Percentiles rank a stretch among this genome's conserved stretches.
Evolutionary conservation across 2,113 vertebrate species (phyloP).

Genomic region (Romanogobio albipinnatus): DNA sequence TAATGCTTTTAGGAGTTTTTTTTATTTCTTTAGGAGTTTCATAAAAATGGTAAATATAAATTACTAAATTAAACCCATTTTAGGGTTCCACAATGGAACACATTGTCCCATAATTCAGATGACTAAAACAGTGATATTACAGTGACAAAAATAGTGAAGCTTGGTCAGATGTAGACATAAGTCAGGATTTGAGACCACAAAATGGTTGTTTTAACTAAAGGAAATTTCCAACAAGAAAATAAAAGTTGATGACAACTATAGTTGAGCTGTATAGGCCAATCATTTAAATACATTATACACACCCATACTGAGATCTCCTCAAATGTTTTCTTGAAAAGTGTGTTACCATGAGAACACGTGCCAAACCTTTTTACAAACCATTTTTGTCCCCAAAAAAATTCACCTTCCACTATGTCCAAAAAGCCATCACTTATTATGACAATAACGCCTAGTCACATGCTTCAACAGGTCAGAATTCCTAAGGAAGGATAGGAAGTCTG

Average conservation of each 20-base stretch:
- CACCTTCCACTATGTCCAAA: background rate
- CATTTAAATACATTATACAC: background rate
- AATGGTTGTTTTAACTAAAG: background rate
- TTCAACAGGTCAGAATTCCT: conserved; percentile 21
- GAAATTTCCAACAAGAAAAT: conserved; percentile 13
- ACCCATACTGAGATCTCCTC: background rate
- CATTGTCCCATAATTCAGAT: conserved; percentile 12
- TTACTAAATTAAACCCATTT: conserved; percentile 5
- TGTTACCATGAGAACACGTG: background rate
- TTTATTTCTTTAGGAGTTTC: background rate
- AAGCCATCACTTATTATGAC: conserved; percentile 4
- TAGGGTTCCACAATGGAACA: conserved; percentile 4
- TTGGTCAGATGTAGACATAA: conserved; percentile 5
- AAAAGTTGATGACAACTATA: background rate
- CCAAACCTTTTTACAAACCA: background rate
- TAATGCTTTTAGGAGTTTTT: no score
- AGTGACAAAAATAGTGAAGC: conserved; percentile 12
- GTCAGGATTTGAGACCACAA: background rate
- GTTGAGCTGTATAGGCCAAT: background rate
- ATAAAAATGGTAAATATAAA: background rate
- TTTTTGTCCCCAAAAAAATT: background rate
- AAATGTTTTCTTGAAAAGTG: background rate
- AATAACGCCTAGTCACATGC: background rate
- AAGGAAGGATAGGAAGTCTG: conserved; percentile 39
- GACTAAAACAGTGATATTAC: conserved; percentile 12